A percentile compares a stretch with the other conserved stretches of the same genome.
Conservation (phyloP, 37 sponge, comb jelly and placozoan species). For the Lycopodina hypogea region DNA sequence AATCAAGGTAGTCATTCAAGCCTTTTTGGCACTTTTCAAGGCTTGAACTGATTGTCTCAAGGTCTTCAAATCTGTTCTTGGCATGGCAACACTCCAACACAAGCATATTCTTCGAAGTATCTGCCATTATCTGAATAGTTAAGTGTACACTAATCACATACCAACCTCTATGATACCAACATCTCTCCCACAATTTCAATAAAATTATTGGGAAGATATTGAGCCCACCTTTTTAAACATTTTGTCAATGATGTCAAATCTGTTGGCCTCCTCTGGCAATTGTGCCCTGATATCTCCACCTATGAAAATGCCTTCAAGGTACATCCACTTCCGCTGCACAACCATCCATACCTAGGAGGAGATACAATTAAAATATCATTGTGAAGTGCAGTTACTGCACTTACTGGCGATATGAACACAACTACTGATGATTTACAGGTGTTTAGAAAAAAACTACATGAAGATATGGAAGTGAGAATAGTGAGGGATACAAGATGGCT, state of each 20-base stretch:
- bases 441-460: too few relatives aligned
- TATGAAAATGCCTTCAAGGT: slow-evolving; percentile 97
- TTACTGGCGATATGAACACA: too few relatives aligned
- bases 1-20: slow-evolving; percentile 98
- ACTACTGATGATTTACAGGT: too few relatives aligned
- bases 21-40: slow-evolving; percentile 98
- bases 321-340: slow-evolving; percentile 99
- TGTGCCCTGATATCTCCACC: slow-evolving; percentile 97
- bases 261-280: slow-evolving; percentile 99
- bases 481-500: too few relatives aligned
- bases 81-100: slow-evolving; percentile 92
- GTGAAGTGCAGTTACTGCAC: not conserved
- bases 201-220: not conserved
- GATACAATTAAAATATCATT: not conserved
- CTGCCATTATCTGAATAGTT: slow-evolving; percentile 79
- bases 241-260: slow-evolving; percentile 98
- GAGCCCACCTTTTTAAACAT: slow-evolving; percentile 89
- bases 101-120: slow-evolving; percentile 90
- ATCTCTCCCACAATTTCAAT: not conserved
- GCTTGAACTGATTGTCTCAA: slow-evolving; percentile 82
- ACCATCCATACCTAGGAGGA: slow-evolving; percentile 93
- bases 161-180: not conserved
- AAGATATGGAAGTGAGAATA: too few relatives aligned
- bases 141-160: not conserved
- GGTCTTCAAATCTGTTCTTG: slow-evolving; percentile 83